Base-by-base conservation (phyloP, 2,797 vertebrate genomes). In the Gymnoscopelus braueri region DNA sequence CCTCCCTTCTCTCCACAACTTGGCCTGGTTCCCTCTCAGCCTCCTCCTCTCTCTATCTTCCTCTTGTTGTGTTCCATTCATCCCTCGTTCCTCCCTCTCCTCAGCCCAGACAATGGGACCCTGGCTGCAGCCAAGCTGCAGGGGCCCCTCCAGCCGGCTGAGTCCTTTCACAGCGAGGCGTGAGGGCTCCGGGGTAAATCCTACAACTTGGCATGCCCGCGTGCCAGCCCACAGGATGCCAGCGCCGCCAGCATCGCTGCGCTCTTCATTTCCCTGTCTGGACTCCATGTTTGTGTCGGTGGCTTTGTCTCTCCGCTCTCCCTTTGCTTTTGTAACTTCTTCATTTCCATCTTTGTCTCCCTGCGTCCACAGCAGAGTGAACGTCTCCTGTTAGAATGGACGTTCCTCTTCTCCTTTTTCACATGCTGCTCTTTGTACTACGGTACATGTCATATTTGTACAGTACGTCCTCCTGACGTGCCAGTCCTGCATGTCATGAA, bases 111-210 rank as follows among this genome's bases (percentile, higher is more conserved):
- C 91, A 91, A 91, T 87, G 75, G 86, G 75, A 77, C 66, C 80
- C 23, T 3, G 66, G 77, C 81, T 84, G 78, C 77, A 84, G 87
- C 80, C 85, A 90, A 44, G 84, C 87, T 80, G 49, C 56, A 12
- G 39, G 84, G 88, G 88, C 83, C 89, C 83, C 90, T 90, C 86
- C 77, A 90, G 86, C 87, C 79, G 77, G 88, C 88, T 83, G 87
- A 91, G 90, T 86, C 90, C 92, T 93, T 93, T 93, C 88, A 92
- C 82, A 80, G 87, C 48, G 67, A 92, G 89, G 84, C 93, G 91
- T 89, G 88, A 89, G 89, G 91, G 91, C 89, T 90, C 88, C 75
- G 77, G 91, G 91, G 90, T 94, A 94, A 95, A 95, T 94, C 93
- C 93, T 93, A 94, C 93, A 95, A 92, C 93, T 95, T 95, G 93